phyloP scores from a whole-genome alignment of 1,140 invertebrate species.

The Chrysopa pallens region DNA sequence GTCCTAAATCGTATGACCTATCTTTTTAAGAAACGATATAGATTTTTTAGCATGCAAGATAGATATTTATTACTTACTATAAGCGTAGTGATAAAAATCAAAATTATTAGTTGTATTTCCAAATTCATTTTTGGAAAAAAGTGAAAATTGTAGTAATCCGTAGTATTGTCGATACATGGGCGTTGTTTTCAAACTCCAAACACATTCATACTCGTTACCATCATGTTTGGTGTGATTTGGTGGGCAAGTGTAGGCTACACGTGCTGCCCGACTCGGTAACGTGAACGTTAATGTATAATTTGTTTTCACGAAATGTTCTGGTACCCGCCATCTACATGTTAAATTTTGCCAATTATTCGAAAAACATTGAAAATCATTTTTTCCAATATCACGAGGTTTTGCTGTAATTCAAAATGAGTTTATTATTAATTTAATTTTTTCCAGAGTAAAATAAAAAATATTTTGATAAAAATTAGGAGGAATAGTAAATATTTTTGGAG shows the following conservation, averaged over 20 bases:
- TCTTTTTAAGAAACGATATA: constrained; percentile 2
- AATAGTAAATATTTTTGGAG: no score
- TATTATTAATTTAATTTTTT: not conserved
- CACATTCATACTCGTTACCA: constrained; percentile 20
- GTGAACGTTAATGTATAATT: constrained; percentile 32
- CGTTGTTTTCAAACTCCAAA: constrained; percentile 32
- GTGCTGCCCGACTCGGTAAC: constrained; percentile 20
- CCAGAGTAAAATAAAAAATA: no score
- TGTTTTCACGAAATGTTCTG: constrained; percentile 26
- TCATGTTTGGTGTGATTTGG: constrained; percentile 18
- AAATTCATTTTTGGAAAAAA: not conserved
- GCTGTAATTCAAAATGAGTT: constrained; percentile 8
- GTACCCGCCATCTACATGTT: constrained; percentile 40
- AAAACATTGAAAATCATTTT: constrained; percentile 37
- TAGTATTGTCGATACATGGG: constrained; percentile 37
- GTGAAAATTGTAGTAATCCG: constrained; percentile 19
- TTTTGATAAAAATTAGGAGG: no score
- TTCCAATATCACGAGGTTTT: constrained; percentile 28
- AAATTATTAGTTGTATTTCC: not conserved
- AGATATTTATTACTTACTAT: constrained; percentile 22
- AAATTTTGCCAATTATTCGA: constrained; percentile 47
- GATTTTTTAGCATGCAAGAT: constrained; percentile 1
- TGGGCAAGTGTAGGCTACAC: constrained; percentile 8
- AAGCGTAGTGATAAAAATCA: constrained; percentile 37
- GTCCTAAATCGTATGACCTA: constrained; percentile 3